Evolutionary conservation across 2,113 vertebrate genomes (phyloP).

Genomic region (Nannobrachium achirus): DNA sequence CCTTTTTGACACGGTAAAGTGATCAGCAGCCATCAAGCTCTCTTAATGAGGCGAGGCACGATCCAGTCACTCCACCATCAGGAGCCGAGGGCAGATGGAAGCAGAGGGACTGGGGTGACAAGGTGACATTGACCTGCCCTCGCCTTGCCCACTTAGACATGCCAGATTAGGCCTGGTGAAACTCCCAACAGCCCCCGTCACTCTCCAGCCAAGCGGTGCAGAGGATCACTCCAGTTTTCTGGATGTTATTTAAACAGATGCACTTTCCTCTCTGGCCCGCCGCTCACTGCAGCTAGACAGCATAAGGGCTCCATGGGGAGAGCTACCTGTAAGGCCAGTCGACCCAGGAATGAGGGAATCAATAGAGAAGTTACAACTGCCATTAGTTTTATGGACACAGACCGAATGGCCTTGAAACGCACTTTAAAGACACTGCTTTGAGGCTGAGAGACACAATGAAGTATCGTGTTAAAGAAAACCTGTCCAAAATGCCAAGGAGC

Average conservation of each 20-base stretch:
- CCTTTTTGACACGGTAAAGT: neutral
- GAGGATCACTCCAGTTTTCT: neutral
- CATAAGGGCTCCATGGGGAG: neutral
- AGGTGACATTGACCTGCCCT: conserved; percentile 39
- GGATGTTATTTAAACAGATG: neutral
- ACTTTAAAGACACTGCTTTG: conserved; percentile 25
- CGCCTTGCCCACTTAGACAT: conserved; percentile 37
- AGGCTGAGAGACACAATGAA: conserved; percentile 21
- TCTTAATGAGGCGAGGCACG: neutral
- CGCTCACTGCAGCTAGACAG: neutral
- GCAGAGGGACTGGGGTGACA: conserved; percentile 18
- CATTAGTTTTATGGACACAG: conserved; percentile 36
- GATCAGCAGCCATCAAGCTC: neutral
- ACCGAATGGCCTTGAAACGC: conserved; percentile 7
- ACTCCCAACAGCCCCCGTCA: neutral
- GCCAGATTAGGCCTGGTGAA: conserved; percentile 25
- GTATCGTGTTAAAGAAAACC: conserved; percentile 22
- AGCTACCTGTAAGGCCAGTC: neutral
- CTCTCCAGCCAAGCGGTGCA: neutral
- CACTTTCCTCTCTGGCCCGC: neutral
- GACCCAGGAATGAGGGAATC: conserved; percentile 26
- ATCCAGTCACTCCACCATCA: conserved; percentile 9
- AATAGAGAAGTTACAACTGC: conserved; percentile 27
- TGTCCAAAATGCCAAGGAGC: conserved; percentile 9
- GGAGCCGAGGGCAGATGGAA: conserved; percentile 41